Base-by-base conservation (phyloP, 30 jellyfish, hydroid and myxozoan genomes). In the Kudoa iwatai region DNA sequence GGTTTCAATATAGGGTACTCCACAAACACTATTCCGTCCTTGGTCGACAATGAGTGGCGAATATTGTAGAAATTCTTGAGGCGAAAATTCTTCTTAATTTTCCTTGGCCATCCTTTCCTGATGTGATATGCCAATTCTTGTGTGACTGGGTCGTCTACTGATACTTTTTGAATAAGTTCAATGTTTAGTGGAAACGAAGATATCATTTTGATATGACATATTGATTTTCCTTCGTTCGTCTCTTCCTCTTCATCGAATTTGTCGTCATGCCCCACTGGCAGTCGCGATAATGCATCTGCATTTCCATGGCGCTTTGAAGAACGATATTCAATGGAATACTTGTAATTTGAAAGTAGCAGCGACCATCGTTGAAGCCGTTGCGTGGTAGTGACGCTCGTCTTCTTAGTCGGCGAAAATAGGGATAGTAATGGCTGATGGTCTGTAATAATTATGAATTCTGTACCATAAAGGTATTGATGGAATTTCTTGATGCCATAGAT, bases 401-500 rank as follows among this genome's bases (percentile, higher is more conserved):
- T 71, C 11, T 54, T 17, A 26, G 24, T 23, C 33, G 68, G 32
- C 10, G 50, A 53, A 35, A 50, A 48, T 19, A 55, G 2, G 16
- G 53, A 14, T 4, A 39, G 19, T 22, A 60, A 25, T 7, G 84
- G 55, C 24, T 52, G 28, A 20, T 52, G 65, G 45, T 60, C 64
- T 28, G 64, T 60, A 17, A 51, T 55, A 48, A 60, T 16, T 7
- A 52, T 44, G 42, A 62, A 54, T 21, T 54, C 31, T 20, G 55
- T 20, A 20, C 88, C 84, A 42, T 33, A 57, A 24, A 65, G 64
- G 32, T 55, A 57, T 59, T 48, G 23, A 48, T 50, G 52, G 33
- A 65, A 65, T 24, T 65, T 33, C 51, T 65, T 57, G 3, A 57
- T 49, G 25, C 57, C 88, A 42, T 34, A 57, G 18, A 49, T 50